phyloP scores from a whole-genome alignment of 2,888 invertebrate genomes.

The Mechanitis mazaeus region DNA sequence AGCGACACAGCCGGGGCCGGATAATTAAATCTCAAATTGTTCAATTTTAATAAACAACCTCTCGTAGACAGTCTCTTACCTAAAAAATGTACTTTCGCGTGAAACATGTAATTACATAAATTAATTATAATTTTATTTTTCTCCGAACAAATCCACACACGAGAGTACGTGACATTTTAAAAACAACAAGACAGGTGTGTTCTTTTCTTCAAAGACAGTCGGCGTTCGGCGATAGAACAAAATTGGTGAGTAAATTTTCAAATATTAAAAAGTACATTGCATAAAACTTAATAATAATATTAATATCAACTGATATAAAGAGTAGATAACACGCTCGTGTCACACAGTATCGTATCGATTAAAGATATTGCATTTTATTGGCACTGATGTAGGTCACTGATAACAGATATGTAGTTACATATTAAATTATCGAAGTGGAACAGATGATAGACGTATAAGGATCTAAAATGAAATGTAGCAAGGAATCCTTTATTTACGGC shows the following conservation, averaged over 20 bases:
- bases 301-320: too few species aligned
- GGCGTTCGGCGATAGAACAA: too few species aligned
- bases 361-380: slow-evolving; percentile 1
- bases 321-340: too few species aligned
- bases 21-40: slow-evolving; percentile 22
- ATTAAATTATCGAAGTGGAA: slow-evolving; percentile 1
- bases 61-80: slow-evolving; percentile 21
- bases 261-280: neutral
- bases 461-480: slow-evolving; percentile 14
- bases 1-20: slow-evolving; percentile 25
- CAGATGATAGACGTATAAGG: slow-evolving; percentile 10
- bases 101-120: slow-evolving; percentile 24
- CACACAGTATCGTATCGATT: neutral
- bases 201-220: too few species aligned
- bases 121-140: slow-evolving; percentile 17
- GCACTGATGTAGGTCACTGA: neutral
- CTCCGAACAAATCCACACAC: slow-evolving; percentile 10
- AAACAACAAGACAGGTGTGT: too few species aligned
- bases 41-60: slow-evolving; percentile 25
- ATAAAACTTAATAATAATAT: neutral
- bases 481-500: slow-evolving; percentile 32
- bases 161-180: too few species aligned
- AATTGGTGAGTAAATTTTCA: too few species aligned
- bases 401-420: neutral
- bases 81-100: slow-evolving; percentile 22